phyloP scores from a whole-genome alignment of 2,888 invertebrate genomes.

The Drosophila stalkeri region DNA sequence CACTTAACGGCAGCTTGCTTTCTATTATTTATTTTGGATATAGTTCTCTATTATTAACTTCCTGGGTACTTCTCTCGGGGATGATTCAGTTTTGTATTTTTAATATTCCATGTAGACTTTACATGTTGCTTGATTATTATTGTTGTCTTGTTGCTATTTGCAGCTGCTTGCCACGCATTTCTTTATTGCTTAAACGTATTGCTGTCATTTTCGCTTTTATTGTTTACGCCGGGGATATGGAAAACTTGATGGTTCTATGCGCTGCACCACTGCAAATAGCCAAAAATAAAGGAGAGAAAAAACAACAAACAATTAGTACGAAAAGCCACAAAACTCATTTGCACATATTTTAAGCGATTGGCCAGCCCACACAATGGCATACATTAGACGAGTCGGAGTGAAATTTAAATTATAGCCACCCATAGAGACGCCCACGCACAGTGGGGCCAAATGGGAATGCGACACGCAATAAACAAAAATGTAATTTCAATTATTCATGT shows the following conservation, averaged over 20 bases:
- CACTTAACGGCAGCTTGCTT: constrained; percentile 51
- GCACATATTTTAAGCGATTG: constrained; percentile 12
- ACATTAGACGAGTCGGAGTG: constrained; percentile 5
- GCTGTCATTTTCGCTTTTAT: constrained; percentile 77
- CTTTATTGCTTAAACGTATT: constrained; percentile 77
- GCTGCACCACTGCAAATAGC: constrained; percentile 56
- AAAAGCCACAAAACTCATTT: constrained; percentile 16
- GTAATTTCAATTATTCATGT: constrained; percentile 30
- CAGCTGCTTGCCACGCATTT: constrained; percentile 55
- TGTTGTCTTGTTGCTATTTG: constrained; percentile 50
- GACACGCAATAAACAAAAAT: constrained; percentile 39
- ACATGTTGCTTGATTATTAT: constrained; percentile 44
- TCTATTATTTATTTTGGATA: constrained; percentile 9
- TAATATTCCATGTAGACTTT: constrained; percentile 12
- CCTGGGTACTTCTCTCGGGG: background rate
- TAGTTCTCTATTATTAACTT: constrained; percentile 3
- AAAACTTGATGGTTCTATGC: constrained; percentile 39
- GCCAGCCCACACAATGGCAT: constrained; percentile 3
- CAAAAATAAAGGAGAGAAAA: background rate
- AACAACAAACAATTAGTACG: constrained; percentile 14
- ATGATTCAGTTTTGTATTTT: constrained; percentile 11
- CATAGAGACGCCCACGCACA: constrained; percentile 30
- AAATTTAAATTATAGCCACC: constrained; percentile 17
- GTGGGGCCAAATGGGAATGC: constrained; percentile 27
- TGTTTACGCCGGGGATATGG: constrained; percentile 58